A percentile compares a stretch with the other conserved stretches of the same genome.
Conservation (phyloP, 2,113 vertebrate genomes). For the Suricata suricatta region DNA sequence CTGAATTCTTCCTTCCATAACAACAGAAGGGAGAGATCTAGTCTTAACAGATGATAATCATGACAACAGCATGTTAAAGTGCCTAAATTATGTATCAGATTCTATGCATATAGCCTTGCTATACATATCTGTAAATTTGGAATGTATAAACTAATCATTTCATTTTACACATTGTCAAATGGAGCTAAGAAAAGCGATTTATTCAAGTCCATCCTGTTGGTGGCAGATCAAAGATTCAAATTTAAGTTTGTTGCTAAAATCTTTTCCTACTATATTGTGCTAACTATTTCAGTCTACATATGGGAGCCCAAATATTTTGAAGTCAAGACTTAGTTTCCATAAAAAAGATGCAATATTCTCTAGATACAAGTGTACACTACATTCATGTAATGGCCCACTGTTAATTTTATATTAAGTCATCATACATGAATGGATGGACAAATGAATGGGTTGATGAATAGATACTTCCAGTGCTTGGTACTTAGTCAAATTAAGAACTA, state of each 20-base stretch:
- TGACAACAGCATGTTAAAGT: not conserved
- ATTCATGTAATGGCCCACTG: not conserved
- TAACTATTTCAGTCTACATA: not conserved
- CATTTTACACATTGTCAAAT: not conserved
- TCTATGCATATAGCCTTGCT: not conserved
- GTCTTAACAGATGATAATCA: not conserved
- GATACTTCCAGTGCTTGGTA: not conserved
- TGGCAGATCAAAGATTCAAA: not conserved
- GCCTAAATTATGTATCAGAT: not conserved
- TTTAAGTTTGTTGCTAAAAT: not conserved
- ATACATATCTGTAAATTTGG: not conserved
- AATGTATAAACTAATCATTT: not conserved
- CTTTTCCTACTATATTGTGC: not conserved
- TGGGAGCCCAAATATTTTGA: not conserved
- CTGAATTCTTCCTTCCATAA: not conserved
- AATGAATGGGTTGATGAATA: not conserved
- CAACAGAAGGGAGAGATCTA: not conserved
- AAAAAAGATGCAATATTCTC: not conserved
- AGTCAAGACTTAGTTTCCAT: not conserved
- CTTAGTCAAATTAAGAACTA: not conserved
- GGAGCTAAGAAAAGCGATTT: not conserved
- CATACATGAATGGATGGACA: not conserved
- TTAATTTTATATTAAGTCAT: not conserved
- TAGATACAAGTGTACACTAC: not conserved
- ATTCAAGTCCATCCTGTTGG: not conserved